Evolutionary conservation across 53 echinoderm and acorn worm genomes (phyloP).

Genomic region (Luidia sarsii): DNA sequence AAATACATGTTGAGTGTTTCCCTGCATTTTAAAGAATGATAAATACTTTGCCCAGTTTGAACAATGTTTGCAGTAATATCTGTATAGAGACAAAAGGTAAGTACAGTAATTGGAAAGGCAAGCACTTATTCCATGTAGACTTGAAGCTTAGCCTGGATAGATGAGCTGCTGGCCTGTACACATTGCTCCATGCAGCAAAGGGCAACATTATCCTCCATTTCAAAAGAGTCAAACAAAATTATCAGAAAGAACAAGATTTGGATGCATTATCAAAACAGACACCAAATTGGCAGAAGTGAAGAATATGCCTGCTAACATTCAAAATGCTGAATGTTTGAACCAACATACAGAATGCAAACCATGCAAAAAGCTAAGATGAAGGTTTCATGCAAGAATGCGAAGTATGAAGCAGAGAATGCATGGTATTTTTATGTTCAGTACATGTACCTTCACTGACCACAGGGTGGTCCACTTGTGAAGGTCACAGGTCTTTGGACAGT

Average conservation of each 20-base stretch:
- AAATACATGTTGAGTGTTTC: too few relatives aligned
- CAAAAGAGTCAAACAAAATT: conserved; percentile 1
- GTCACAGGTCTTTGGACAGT: too few relatives aligned
- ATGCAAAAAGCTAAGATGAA: neutral
- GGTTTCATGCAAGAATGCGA: neutral
- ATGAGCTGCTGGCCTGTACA: neutral
- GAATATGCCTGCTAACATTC: neutral
- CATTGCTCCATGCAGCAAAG: conserved; percentile 33
- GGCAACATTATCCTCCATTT: neutral
- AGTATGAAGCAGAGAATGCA: conserved; percentile 31
- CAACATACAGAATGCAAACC: neutral
- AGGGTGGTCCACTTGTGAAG: too few relatives aligned
- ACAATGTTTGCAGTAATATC: too few relatives aligned
- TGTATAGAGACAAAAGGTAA: too few relatives aligned
- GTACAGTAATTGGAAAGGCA: too few relatives aligned
- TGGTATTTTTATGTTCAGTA: too few relatives aligned
- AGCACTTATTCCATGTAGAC: conserved; percentile 9
- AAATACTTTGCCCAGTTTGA: neutral
- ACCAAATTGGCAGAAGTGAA: conserved; percentile 37
- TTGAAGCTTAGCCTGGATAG: neutral
- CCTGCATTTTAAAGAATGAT: too few relatives aligned
- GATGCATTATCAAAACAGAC: neutral
- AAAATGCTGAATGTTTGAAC: too few relatives aligned
- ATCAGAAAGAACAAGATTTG: neutral
- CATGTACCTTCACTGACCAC: too few relatives aligned